Base-by-base conservation (phyloP, 2,888 invertebrate genomes). In the Troilus luridus region DNA sequence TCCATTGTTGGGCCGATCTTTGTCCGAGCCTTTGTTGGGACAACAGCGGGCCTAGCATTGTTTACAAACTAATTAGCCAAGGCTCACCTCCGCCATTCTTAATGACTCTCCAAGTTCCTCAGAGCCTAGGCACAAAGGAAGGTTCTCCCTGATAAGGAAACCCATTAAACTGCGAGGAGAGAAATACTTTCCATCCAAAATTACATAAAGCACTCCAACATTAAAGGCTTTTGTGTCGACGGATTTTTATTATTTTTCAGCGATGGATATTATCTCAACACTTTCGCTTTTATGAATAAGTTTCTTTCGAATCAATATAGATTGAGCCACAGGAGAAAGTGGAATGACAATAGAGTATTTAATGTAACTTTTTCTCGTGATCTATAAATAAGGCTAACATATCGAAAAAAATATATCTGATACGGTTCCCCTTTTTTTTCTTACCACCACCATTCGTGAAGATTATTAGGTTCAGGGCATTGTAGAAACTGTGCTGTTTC, bases 61-160 rank as follows among this genome's bases (percentile, higher is more conserved):
- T 85, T 85, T 85, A 58, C 85, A 58, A 85, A 85, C 56, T 85
- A 85, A 85, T 85, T 85, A 85, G 56, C 56, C 56, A 41, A n/a
- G 11, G n/a, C 56, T n/a, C 56, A 58, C 56, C 56, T 56, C 85
- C 41, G n/a, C 56, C n/a, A 56, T 85, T 56, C 85, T 58, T 85
- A 58, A 85, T 56, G 56, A 54, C 85, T n/a, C 85, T 12, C 85
- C 21, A 85, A 58, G 56, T 58, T 85, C 85, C 56, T 21, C 85
- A 1, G 17, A 1, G 27, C 7, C 8, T 6, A 6, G 81, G 81
- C 54, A 58, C 85, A 85, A 85, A 85, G 85, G 56, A 27, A 41
- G 41, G 41, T 41, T 41, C 41, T 1, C 41, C 41, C 72, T 41
- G 72, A 77, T 77, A 77, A 41, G 17, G 17, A 77, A 77, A 77